Evolutionary conservation across 1,140 invertebrate genomes (phyloP), one percentile per base, ranked within the genome.

Genomic region (Lepidostoma basale): DNA sequence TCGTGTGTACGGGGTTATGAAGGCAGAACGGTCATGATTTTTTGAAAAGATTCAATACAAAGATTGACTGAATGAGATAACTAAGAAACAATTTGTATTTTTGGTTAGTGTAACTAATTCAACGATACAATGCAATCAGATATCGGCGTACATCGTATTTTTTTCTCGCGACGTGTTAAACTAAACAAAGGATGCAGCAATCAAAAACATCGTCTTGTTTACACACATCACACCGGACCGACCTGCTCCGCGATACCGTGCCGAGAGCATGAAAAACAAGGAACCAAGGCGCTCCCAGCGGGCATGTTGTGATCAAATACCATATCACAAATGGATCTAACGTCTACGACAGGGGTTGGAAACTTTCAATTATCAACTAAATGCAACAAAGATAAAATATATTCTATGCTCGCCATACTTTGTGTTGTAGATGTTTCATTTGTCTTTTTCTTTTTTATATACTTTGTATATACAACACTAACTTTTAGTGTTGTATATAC

Each of bases 281-380:
- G 39, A 12, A 40, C 33, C 20, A 36, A 59, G 36, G 4, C 39
- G 42, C 12, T 59, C 56, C 12, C 56, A 59, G 56, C 56, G 56
- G 56, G 56, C 33, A 42, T 42, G 56, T 20, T 42, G 56, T 16
- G 56, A 59, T 59, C n/a, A 20, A 40, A 22, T 12, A 42, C 18
- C 56, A 9, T 59, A 59, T 59, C 56, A 59, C 56, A 59, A 59
- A 59, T 59, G 56, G 39, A 59, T 59, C 56, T 59, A 59, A 59
- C 56, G 42, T 30, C 56, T 12, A 5, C 30, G 12, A 33, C 30
- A 6, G 12, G 5, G 12, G 12, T 33, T 6, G 30, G n/a, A n/a
- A n/a, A n/a, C n/a, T n/a, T n/a, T n/a, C n/a, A n/a, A n/a, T n/a
- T n/a, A n/a, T n/a, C n/a, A n/a, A n/a, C n/a, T n/a, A n/a, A n/a